phyloP scores from a whole-genome alignment of 2,888 invertebrate species.

The Stenotaenia linearis region DNA sequence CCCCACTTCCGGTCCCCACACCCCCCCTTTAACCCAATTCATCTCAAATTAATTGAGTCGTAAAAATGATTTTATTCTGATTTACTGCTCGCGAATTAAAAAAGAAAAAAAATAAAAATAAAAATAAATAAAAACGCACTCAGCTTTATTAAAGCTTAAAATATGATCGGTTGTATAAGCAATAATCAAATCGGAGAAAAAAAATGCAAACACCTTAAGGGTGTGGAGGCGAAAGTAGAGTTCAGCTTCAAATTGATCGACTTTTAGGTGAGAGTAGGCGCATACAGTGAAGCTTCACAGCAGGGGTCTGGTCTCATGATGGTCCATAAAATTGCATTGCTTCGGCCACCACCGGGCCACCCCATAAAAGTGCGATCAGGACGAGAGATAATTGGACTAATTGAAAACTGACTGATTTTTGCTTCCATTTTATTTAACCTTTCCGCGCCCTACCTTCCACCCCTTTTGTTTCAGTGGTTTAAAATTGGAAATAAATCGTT shows the following conservation, averaged over 20 bases:
- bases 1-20: too few species aligned
- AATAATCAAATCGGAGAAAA: too few species aligned
- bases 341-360: slow-evolving; percentile 4
- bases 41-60: too few species aligned
- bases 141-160: too few species aligned
- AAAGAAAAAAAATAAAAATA: too few species aligned
- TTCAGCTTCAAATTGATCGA: slow-evolving; percentile 19
- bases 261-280: slow-evolving; percentile 11
- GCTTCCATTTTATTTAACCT: neutral
- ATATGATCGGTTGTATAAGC: too few species aligned
- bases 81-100: too few species aligned
- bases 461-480: too few species aligned
- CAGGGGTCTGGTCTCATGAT: slow-evolving; percentile 15
- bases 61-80: too few species aligned
- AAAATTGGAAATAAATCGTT: too few species aligned
- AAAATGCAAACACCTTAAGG: neutral
- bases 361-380: slow-evolving; percentile 5
- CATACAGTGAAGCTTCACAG: neutral
- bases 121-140: too few species aligned
- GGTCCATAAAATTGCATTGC: slow-evolving; percentile 15
- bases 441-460: neutral
- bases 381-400: slow-evolving; percentile 19
- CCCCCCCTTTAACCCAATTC: too few species aligned
- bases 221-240: neutral
- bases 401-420: slow-evolving; percentile 19